A percentile compares a stretch with the other conserved stretches of the same genome.
Conservation (phyloP, 2,888 invertebrate species). For the Caenorhabditis sulstoni region DNA sequence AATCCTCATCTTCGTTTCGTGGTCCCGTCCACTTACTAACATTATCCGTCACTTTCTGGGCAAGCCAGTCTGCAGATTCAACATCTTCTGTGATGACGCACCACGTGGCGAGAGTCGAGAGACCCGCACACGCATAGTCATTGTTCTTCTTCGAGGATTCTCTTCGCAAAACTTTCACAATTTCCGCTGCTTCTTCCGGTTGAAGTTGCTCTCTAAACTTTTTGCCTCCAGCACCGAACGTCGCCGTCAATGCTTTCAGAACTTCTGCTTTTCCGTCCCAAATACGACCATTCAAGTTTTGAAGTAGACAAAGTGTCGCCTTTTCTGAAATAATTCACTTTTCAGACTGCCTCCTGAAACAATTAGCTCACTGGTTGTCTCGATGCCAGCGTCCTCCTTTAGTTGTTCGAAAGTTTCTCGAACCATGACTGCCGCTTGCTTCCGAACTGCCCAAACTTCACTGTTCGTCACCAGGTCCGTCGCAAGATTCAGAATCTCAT, state of each 20-base stretch:
- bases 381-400: slow-evolving; percentile 25
- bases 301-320: slow-evolving; percentile 53
- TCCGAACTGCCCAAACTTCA: slow-evolving; percentile 68
- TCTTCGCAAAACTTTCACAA: slow-evolving; percentile 52
- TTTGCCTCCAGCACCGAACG: slow-evolving; percentile 47
- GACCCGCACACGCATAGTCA: slow-evolving; percentile 57
- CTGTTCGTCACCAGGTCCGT: slow-evolving; percentile 66
- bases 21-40: slow-evolving; percentile 39
- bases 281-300: slow-evolving; percentile 68
- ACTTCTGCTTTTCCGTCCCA: slow-evolving; percentile 73
- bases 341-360: not conserved
- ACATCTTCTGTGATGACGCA: slow-evolving; percentile 40
- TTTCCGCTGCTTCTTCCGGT: slow-evolving; percentile 37
- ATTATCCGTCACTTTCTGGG: slow-evolving; percentile 40
- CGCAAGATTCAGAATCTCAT: slow-evolving; percentile 66
- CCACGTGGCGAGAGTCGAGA: slow-evolving; percentile 56
- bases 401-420: slow-evolving; percentile 34
- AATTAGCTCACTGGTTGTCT: slow-evolving; percentile 11
- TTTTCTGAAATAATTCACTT: slow-evolving; percentile 36
- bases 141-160: slow-evolving; percentile 63
- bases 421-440: slow-evolving; percentile 70
- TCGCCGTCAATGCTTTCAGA: slow-evolving; percentile 57
- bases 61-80: slow-evolving; percentile 63
- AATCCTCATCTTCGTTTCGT: slow-evolving; percentile 23
- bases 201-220: slow-evolving; percentile 39